Base-by-base conservation (phyloP, 2,797 vertebrate species). In the Premnoplex brunnescens region DNA sequence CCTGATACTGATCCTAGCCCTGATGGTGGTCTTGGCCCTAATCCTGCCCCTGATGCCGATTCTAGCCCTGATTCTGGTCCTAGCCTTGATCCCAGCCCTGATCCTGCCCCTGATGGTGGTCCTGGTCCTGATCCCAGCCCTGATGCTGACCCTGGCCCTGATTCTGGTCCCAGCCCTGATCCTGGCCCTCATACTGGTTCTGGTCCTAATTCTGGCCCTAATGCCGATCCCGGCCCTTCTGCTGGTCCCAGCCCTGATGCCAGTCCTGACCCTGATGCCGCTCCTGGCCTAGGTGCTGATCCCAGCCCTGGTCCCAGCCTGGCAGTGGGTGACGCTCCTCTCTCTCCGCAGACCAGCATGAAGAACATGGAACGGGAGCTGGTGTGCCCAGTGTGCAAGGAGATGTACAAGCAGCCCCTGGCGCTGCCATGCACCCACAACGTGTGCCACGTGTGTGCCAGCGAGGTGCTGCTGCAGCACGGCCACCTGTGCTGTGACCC, bases 341-440 rank as follows among this genome's bases (percentile, higher is more conserved):
- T 97, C 84, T 95, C 80, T 95, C 96, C 85, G 13, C 97, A 99
- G 99, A 99, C 99, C n/a, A 99, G 98, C 97, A 99, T 99, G 99
- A 99, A 99, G 98, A 99, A 99, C 86, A 99, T 99, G 98, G 99
- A 99, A 94, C 98, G 98, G 84, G 99, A 99, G 96, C 98, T 99
- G 93, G 98, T 98, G 49, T 99, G 99, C 85, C 99, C 99, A 0
- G 98, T 99, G 96, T 99, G 99, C 94, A 98, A 99, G 59, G 99
- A 99, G 96, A 99, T 99, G 98, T 99, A 99, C 97, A 99, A 99
- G 97, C 99, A 99, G 97, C 99, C 99, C 0, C 95, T 99, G 90
- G 98, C 99, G 6, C 97, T 99, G 95, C 99, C 99, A 0, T 99
- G 99, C 80, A 96, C 98, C 88, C 99, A 99, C 98, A 99, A 98